These are phyloP conservation scores for Mylabris sibirica DNA, from an alignment of 2,888 invertebrate genomes.

Conservation along the genomic window DNA sequence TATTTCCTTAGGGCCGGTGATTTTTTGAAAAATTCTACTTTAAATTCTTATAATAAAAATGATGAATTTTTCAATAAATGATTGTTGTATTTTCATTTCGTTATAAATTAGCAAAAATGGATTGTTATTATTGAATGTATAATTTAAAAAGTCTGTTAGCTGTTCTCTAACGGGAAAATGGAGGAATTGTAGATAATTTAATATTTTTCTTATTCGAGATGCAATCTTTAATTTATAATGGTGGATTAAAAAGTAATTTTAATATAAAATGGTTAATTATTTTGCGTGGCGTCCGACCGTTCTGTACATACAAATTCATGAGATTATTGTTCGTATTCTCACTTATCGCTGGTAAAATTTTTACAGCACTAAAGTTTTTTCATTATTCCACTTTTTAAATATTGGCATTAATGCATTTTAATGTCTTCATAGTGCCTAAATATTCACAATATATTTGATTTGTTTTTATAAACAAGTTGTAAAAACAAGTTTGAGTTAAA, in stretches of 20 bases:
- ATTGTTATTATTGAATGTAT: not conserved
- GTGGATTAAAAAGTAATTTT: slow-evolving; percentile 52
- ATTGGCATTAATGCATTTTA: slow-evolving; percentile 29
- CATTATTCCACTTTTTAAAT: slow-evolving; percentile 32
- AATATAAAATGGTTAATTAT: slow-evolving; percentile 54
- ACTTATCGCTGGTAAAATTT: slow-evolving; percentile 35
- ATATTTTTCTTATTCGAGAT: slow-evolving; percentile 37
- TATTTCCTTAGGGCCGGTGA: slow-evolving; percentile 51
- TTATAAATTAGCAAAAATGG: not conserved
- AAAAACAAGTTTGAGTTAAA: slow-evolving; percentile 25
- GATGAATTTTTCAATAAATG: not conserved
- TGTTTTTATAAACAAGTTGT: slow-evolving; percentile 14
- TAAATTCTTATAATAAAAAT: not conserved
- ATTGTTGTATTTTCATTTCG: not conserved
- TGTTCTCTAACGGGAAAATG: slow-evolving; percentile 7
- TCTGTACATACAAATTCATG: slow-evolving; percentile 31
- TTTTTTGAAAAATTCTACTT: slow-evolving; percentile 29
- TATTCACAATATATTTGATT: too few relatives aligned
- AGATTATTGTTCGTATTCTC: slow-evolving; percentile 35
- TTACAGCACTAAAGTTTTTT: slow-evolving; percentile 37
- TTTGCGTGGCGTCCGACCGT: slow-evolving; percentile 36
- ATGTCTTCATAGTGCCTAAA: slow-evolving; percentile 18
- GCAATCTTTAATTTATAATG: slow-evolving; percentile 51
- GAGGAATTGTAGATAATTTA: slow-evolving; percentile 31
- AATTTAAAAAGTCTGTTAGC: not conserved